Conservation (phyloP, 2,888 invertebrate genomes). For the Acleris sparsana region DNA sequence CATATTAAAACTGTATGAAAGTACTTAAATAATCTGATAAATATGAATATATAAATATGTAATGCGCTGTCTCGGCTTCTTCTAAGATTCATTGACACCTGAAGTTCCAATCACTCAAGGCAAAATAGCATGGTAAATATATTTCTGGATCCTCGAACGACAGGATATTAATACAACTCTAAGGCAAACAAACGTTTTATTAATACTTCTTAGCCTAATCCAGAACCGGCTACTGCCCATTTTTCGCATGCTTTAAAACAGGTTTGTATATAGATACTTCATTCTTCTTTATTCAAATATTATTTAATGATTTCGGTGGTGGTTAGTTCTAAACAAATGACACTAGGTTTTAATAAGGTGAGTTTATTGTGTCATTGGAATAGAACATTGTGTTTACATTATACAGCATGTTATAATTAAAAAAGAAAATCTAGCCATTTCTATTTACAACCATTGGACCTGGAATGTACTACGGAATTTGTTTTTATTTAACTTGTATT, state of each 20-base stretch:
- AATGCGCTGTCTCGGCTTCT: not conserved
- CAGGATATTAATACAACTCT: not conserved
- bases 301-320: not conserved
- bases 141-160: not conserved
- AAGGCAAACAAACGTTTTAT: slow-evolving; percentile 5
- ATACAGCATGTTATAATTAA: too few species aligned
- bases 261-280: slow-evolving; percentile 27
- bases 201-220: slow-evolving; percentile 3
- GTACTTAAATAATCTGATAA: too few species aligned
- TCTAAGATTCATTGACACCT: not conserved
- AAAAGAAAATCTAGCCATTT: too few species aligned
- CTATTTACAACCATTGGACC: too few species aligned
- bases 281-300: slow-evolving; percentile 12
- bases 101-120: not conserved
- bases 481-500: not conserved
- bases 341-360: not conserved
- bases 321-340: slow-evolving; percentile 12
- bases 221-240: slow-evolving; percentile 55
- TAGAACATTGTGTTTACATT: too few species aligned
- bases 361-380: too few species aligned
- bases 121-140: not conserved
- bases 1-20: too few species aligned
- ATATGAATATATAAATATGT: too few species aligned
- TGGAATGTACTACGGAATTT: too few species aligned
- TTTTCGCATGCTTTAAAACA: slow-evolving; percentile 50